Conservation (phyloP, 2,888 invertebrate species). For the Formica aserva region DNA sequence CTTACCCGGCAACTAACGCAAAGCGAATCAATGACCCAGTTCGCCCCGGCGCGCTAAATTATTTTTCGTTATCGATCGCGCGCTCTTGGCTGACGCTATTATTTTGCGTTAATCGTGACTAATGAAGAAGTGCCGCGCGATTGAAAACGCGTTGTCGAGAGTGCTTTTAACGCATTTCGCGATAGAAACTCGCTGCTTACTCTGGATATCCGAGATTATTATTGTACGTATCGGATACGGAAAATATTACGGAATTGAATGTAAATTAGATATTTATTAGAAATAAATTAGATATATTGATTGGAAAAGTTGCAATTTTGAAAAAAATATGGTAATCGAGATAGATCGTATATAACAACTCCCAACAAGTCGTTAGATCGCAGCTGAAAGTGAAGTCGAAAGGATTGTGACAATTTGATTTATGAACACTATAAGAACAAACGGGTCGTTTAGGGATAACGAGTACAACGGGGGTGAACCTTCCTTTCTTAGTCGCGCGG, state of each 20-base stretch:
- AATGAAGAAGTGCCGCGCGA: constrained; percentile 24
- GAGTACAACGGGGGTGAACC: constrained; percentile 42
- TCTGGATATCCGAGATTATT: not conserved
- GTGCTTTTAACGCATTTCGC: not conserved
- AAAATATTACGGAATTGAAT: not conserved
- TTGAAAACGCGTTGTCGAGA: constrained; percentile 44
- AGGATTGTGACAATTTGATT: constrained; percentile 44
- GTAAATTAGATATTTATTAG: not conserved
- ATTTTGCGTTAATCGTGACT: constrained; percentile 48
- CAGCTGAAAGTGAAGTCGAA: not conserved
- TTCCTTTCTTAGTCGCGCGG: constrained; percentile 45
- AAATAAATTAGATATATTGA: not conserved
- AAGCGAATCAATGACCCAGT: constrained; percentile 55
- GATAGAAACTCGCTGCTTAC: not conserved
- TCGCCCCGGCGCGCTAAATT: constrained; percentile 38
- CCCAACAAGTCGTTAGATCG: not conserved
- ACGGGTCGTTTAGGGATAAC: constrained; percentile 48
- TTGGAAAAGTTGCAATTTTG: not conserved
- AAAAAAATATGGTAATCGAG: not conserved
- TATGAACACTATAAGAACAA: constrained; percentile 30
- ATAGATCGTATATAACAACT: constrained; percentile 47
- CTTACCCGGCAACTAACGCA: constrained; percentile 50
- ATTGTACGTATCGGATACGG: not conserved
- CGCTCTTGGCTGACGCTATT: constrained; percentile 29
- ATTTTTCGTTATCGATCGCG: constrained; percentile 53